Base-by-base conservation (phyloP, 2,113 vertebrate genomes). In the Sula dactylatra region DNA sequence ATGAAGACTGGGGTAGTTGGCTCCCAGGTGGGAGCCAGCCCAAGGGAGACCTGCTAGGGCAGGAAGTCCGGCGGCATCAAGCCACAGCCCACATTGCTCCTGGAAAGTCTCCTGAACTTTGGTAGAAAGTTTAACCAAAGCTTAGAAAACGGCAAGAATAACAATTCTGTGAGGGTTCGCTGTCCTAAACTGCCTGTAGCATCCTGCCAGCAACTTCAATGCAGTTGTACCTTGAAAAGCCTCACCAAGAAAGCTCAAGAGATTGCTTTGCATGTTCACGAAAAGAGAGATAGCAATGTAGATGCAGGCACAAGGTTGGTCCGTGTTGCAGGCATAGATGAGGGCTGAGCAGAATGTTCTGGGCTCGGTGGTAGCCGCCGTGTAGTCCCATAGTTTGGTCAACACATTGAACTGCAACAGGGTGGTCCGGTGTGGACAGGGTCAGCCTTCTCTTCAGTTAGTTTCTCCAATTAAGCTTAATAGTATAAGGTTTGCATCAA, bases 181-280 rank as follows among this genome's bases (percentile, higher is more conserved):
- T 50, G 54, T n/a, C 54, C 71, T 42, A 45, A 91, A 83, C 11
- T 50, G n/a, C 54, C 49, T 3, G 6, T 59, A 72, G 67, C 52
- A 80, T 24, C 16, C 50, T 71, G 27, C 31, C 26, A 73, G 84
- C 32, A n/a, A 4, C 42, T 69, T 42, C 66, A 76, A 7, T 21
- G 52, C 24, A 44, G 50, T 9, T 45, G 11, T 21, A 50, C 7
- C 31, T 45, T 45, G 13, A 76, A 76, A 93, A 86, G 38, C 22
- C 45, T 59, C 25, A 9, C 47, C 38, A 40, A 27, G 71, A 76
- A 70, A 21, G 16, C 38, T 36, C 11, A 9, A 58, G 45, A 85
- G 13, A 8, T 49, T 82, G 61, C 42, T 88, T 36, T 45, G 38
- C n/a, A 40, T 0, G 0, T 16, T 62, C 27, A 49, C 2, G 7